A percentile compares a stretch with the other conserved stretches of the same genome.
phyloP scores from a whole-genome alignment of 2,797 vertebrate species.

The Gobionotothen gibberifrons region DNA sequence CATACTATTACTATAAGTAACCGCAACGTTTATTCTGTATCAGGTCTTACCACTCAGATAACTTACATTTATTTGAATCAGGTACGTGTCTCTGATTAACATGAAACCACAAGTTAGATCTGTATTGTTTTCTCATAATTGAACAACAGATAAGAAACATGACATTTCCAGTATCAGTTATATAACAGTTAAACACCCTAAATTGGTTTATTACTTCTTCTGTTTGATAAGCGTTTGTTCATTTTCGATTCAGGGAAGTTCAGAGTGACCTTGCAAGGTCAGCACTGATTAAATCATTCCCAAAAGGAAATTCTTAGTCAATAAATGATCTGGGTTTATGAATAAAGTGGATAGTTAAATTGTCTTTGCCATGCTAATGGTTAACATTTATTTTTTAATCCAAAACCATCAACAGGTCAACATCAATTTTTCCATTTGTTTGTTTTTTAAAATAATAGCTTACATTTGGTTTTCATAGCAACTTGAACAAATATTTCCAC shows the following conservation, averaged over 20 bases:
- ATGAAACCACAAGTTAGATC: not conserved
- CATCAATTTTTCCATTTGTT: not conserved
- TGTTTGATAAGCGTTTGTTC: constrained; percentile 61
- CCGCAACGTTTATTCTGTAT: not conserved
- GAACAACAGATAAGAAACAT: constrained; percentile 20
- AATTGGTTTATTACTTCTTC: constrained; percentile 54
- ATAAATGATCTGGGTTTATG: constrained; percentile 33
- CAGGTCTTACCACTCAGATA: not conserved
- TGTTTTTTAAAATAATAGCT: not conserved
- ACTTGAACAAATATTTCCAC: not conserved
- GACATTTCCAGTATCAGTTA: constrained; percentile 34
- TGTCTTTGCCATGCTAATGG: not conserved
- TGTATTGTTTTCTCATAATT: constrained; percentile 12
- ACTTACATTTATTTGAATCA: not conserved
- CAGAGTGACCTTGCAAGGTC: constrained; percentile 9
- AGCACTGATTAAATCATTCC: constrained; percentile 17
- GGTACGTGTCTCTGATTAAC: constrained; percentile 2
- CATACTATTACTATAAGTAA: not conserved
- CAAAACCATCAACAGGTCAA: not conserved
- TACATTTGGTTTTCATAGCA: not conserved
- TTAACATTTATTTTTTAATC: not conserved
- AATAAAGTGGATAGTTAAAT: not conserved
- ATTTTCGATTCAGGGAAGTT: constrained; percentile 43
- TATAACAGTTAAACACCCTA: constrained; percentile 12
- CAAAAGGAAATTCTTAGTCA: constrained; percentile 26